Evolutionary conservation across 2,113 vertebrate genomes (phyloP), one percentile per base, ranked within the genome.

Genomic region (Bombycilla garrulus): DNA sequence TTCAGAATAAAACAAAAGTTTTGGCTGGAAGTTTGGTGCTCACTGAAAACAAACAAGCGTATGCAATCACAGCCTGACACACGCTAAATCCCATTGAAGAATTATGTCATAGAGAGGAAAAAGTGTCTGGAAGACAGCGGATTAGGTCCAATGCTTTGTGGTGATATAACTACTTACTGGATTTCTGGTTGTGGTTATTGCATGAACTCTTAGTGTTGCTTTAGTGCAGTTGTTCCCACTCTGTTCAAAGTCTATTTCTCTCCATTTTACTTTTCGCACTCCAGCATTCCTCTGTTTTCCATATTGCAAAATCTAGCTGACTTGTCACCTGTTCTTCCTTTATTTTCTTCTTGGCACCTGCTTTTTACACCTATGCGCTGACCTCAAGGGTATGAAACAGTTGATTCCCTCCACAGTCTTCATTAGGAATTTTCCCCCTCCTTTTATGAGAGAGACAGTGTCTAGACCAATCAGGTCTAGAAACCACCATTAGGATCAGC

Each of bases 1-100:
- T 88, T 91, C 91, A 93, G 57, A 79, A 90, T 85, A 82, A 92
- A 94, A 66, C 25, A 83, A 92, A 92, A 93, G 69, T n/a, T 91
- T 72, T 93, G 81, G 56, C 48, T 94, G 57, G 44, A 91, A 90
- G 15, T 76, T 91, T 81, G 35, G 11, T 76, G 19, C 24, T 74
- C 23, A 8, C 36, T 82, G 61, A 91, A 92, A 89, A 90, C 50
- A 95, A 93, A 33, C 12, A 92, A 92, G 28, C 48, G 69, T 72
- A 87, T 71, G 28, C 31, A 92, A 85, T 87, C 70, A 72, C 66
- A 61, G 53, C 11, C 85, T 69, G 58, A 69, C 56, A 79, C 38
- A 36, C 19, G 61, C 25, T 88, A 80, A 87, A 64, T 72, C 12
- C 35, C 2, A 2, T 4, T 66, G 64, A 78, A 89, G 11, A 81